Conservation (phyloP, 2,113 vertebrate species). For the Tenebrosternarchus preto region DNA sequence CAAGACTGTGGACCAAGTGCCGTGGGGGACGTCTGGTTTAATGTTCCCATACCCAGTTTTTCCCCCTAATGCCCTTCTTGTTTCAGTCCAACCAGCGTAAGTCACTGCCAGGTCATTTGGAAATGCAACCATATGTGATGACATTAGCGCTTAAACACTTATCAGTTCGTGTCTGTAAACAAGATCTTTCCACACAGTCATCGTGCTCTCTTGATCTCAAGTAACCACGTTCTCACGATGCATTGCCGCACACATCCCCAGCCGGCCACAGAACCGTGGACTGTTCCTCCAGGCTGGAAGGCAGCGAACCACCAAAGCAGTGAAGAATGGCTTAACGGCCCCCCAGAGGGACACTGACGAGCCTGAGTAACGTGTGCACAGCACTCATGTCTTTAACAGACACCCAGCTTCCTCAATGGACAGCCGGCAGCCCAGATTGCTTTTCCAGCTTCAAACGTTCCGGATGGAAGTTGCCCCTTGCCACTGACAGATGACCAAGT, state of each 20-base stretch:
- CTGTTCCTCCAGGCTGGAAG: conserved; percentile 16
- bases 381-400: conserved; percentile 46
- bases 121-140: conserved; percentile 55
- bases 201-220: neutral
- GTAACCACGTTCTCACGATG: no score
- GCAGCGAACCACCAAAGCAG: conserved; percentile 38
- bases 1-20: conserved; percentile 41
- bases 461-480: conserved; percentile 22
- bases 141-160: conserved; percentile 40
- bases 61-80: conserved; percentile 53
- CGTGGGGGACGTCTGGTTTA: conserved; percentile 42
- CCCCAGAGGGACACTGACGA: conserved; percentile 28
- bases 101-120: conserved; percentile 33
- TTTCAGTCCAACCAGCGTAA: conserved; percentile 47
- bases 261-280: neutral
- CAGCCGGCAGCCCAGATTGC: conserved; percentile 34
- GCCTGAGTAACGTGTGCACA: conserved; percentile 20
- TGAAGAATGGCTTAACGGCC: conserved; percentile 36
- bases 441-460: conserved; percentile 45
- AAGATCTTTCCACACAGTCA: conserved; percentile 10
- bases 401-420: neutral
- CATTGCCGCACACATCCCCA: no score
- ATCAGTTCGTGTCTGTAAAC: conserved; percentile 18
- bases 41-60: conserved; percentile 36
- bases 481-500: conserved; percentile 34